Conservation (phyloP, 1,140 invertebrate genomes). For the Ctenoplectra terminalis region DNA sequence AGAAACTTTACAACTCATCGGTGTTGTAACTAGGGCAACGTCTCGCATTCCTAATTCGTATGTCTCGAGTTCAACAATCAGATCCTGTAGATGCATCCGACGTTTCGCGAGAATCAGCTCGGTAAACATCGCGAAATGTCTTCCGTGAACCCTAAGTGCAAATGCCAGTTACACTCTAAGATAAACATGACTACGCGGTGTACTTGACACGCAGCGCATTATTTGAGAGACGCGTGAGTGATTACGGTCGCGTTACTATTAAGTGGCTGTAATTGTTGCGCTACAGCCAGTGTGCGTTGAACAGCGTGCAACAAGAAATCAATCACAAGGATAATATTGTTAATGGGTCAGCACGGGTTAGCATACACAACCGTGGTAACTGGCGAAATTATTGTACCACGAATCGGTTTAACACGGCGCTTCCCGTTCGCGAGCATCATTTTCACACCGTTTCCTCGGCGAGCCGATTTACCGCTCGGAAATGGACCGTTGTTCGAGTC, state of each 20-base stretch:
- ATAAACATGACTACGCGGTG: background rate
- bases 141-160: conserved; percentile 21
- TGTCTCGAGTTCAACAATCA: no score
- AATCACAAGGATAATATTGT: conserved; percentile 48
- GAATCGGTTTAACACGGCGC: conserved; percentile 32
- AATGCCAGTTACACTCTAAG: conserved; percentile 20
- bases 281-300: background rate
- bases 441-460: conserved; percentile 40
- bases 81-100: background rate
- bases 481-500: conserved; percentile 39
- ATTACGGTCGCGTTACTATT: conserved; percentile 35
- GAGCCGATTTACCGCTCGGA: conserved; percentile 31
- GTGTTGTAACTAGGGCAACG: no score
- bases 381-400: conserved; percentile 46
- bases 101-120: background rate
- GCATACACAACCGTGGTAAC: conserved; percentile 3
- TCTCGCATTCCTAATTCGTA: background rate
- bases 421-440: conserved; percentile 37
- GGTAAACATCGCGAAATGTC: background rate
- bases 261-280: conserved; percentile 45
- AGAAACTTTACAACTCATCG: no score
- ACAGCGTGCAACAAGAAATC: conserved; percentile 39
- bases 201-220: conserved; percentile 12
- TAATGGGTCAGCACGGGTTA: conserved; percentile 18
- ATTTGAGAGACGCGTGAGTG: conserved; percentile 15